A percentile compares a stretch with the other conserved stretches of the same genome.
phyloP scores from a whole-genome alignment of 2,797 vertebrate genomes.

The Muraenolepis orangiensis region DNA sequence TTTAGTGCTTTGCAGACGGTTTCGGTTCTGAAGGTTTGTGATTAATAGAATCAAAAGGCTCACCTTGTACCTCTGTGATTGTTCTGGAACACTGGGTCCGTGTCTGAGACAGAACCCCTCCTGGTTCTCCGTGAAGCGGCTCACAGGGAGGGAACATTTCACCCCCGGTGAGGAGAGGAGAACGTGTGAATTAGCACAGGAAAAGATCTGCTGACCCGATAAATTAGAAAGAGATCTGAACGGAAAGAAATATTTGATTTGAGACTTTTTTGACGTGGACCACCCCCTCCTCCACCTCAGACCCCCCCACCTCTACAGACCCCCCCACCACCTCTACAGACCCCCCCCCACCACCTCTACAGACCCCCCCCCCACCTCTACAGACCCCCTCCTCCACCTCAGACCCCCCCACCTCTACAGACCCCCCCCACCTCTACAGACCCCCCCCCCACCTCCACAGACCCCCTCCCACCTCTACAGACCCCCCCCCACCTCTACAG shows the following conservation, averaged over 20 bases:
- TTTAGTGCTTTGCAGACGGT: slow-evolving; percentile 55
- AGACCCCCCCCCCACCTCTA: neutral
- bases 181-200: slow-evolving; percentile 45
- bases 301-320: no score
- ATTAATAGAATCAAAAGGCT: slow-evolving; percentile 41
- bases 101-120: slow-evolving; percentile 40
- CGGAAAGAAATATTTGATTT: slow-evolving; percentile 46
- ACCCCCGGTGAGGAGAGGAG: slow-evolving; percentile 42
- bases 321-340: no score
- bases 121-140: neutral
- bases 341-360: no score
- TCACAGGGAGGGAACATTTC: slow-evolving; percentile 26
- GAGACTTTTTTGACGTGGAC: slow-evolving; percentile 48
- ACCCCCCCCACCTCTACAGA: no score
- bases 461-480: no score
- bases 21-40: slow-evolving; percentile 36
- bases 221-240: slow-evolving; percentile 49
- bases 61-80: slow-evolving; percentile 20
- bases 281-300: neutral
- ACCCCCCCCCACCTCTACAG: no score
- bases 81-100: slow-evolving; percentile 49
- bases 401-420: no score
- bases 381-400: neutral
- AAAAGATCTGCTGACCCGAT: slow-evolving; percentile 57
- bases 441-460: no score